phyloP scores from a whole-genome alignment of 2,888 invertebrate species.

The Sarcophaga subvicina region DNA sequence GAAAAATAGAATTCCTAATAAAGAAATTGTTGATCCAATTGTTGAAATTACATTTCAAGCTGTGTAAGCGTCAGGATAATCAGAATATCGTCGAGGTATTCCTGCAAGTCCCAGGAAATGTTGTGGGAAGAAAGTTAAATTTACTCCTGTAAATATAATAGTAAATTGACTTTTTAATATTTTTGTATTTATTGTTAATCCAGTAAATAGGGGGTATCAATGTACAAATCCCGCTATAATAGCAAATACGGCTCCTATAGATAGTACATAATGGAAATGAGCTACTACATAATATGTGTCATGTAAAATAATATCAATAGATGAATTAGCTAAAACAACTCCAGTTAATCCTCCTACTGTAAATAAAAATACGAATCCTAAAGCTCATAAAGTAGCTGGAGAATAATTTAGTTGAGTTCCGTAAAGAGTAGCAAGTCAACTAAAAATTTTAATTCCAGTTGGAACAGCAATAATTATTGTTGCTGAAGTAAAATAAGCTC shows the following conservation, averaged over 20 bases:
- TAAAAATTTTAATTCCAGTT: constrained; percentile 92
- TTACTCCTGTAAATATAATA: constrained; percentile 89
- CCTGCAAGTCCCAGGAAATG: constrained; percentile 88
- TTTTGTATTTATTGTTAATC: constrained; percentile 84
- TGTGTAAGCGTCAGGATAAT: constrained; percentile 87
- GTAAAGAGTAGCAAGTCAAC: constrained; percentile 88
- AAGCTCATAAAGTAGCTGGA: constrained; percentile 85
- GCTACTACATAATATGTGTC: constrained; percentile 94
- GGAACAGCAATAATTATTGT: constrained; percentile 94
- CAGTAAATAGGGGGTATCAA: constrained; percentile 88
- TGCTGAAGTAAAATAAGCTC: constrained; percentile 92
- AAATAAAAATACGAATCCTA: constrained; percentile 91
- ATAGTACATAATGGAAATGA: constrained; percentile 91
- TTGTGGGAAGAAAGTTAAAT: constrained; percentile 91
- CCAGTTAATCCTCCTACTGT: constrained; percentile 89
- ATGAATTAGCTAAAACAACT: constrained; percentile 87
- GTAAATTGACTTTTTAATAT: constrained; percentile 88
- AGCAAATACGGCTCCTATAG: constrained; percentile 90
- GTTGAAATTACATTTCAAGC: constrained; percentile 87
- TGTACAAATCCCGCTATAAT: constrained; percentile 89
- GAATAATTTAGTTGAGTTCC: constrained; percentile 85
- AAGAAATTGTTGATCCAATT: constrained; percentile 86
- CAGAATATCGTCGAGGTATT: constrained; percentile 90
- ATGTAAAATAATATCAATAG: constrained; percentile 89
- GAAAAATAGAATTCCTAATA: constrained; percentile 84